Conservation (phyloP, 2,888 invertebrate species). For the Megaustenia siamemsis region DNA sequence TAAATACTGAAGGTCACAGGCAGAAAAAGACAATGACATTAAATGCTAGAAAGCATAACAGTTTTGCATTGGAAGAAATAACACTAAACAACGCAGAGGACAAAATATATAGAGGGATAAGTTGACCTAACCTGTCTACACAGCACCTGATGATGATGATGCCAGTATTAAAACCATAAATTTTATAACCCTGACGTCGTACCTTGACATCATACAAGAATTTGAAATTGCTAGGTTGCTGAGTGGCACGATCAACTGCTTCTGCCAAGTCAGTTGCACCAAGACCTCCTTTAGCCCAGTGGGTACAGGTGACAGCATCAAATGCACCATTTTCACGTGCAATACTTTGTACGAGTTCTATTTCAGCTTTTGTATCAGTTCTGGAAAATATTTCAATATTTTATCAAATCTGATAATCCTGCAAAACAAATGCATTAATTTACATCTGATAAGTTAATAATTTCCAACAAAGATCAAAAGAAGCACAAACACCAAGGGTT, state of each 20-base stretch:
- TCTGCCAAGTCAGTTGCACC: constrained; percentile 93
- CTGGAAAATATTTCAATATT: constrained; percentile 80
- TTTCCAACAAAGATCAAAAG: too few relatives aligned
- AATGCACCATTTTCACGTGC: constrained; percentile 90
- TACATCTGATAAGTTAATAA: too few relatives aligned
- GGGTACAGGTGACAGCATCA: constrained; percentile 91
- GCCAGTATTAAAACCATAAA: background rate
- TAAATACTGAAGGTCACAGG: too few relatives aligned
- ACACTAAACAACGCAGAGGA: background rate
- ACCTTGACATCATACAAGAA: constrained; percentile 81
- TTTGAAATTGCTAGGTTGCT: constrained; percentile 83
- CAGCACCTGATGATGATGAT: too few relatives aligned
- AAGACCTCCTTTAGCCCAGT: constrained; percentile 92
- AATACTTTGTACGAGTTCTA: constrained; percentile 87
- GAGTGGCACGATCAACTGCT: constrained; percentile 90
- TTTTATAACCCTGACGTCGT: constrained; percentile 53
- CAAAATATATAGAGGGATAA: background rate
- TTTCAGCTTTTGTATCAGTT: constrained; percentile 91
- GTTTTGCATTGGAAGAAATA: background rate
- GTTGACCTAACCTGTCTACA: too few relatives aligned
- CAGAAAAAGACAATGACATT: too few relatives aligned
- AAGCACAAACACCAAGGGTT: too few relatives aligned
- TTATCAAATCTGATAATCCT: background rate
- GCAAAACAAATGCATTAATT: too few relatives aligned
- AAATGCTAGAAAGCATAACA: too few relatives aligned